phyloP scores from a whole-genome alignment of 2,113 vertebrate species.

The Petroica traversi region DNA sequence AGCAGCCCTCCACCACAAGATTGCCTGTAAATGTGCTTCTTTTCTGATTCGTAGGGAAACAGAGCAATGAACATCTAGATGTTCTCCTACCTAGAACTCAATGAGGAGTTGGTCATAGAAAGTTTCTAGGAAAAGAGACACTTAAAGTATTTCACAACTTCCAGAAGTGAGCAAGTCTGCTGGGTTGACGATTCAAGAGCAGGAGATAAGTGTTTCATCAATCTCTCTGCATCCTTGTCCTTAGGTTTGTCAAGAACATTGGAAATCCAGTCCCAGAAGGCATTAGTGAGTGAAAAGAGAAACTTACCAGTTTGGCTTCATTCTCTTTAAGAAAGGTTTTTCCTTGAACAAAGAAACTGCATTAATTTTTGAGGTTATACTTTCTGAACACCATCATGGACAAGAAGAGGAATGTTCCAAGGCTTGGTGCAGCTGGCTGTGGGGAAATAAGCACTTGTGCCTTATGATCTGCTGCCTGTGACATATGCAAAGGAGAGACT shows the following conservation, averaged over 20 bases:
- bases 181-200: not conserved
- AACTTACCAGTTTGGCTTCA: not conserved
- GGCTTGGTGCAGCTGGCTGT: not conserved
- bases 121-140: not conserved
- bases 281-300: not conserved
- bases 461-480: not conserved
- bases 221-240: not conserved
- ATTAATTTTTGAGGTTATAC: not conserved
- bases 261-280: not conserved
- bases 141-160: not conserved
- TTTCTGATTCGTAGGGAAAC: not conserved
- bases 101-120: not conserved
- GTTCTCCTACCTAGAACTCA: not conserved
- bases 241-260: not conserved
- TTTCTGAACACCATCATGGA: not conserved
- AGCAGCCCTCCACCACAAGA: not conserved
- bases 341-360: not conserved
- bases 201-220: not conserved
- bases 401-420: not conserved
- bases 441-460: not conserved
- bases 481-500: not conserved
- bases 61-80: not conserved
- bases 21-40: not conserved
- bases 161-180: not conserved
- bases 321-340: not conserved